Conservation (phyloP, 2,888 invertebrate species). For the Hybos culiciformis region DNA sequence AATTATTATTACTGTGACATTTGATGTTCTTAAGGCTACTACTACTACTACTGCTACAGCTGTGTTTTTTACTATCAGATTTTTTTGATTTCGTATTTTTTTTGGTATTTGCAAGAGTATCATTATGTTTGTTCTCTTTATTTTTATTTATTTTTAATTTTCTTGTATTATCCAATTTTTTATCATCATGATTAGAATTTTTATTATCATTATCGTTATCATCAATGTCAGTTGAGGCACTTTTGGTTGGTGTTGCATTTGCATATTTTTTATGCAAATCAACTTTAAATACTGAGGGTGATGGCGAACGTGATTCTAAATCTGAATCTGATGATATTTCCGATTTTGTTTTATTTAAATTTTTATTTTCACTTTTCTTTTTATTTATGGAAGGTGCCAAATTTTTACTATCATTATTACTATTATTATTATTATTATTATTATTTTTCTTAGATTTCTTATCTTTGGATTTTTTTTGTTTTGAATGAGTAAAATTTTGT, state of each 20-base stretch:
- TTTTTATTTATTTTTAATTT: neutral
- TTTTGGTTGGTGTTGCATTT: constrained; percentile 20
- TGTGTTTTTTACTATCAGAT: too few species aligned
- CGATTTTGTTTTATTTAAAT: neutral
- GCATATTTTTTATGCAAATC: constrained; percentile 37
- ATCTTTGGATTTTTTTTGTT: neutral
- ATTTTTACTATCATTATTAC: neutral
- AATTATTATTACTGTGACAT: neutral
- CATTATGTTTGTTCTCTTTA: neutral
- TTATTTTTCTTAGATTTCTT: constrained; percentile 12
- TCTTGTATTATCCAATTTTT: neutral
- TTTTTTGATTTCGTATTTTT: neutral
- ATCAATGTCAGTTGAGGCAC: constrained; percentile 15
- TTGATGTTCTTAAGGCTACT: neutral
- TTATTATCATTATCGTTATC: constrained; percentile 2
- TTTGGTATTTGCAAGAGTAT: neutral
- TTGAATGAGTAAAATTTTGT: too few species aligned
- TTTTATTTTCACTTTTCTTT: constrained; percentile 3
- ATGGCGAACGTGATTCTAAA: constrained; percentile 29
- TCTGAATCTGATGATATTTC: neutral
- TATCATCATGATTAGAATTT: neutral
- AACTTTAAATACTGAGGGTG: constrained; percentile 30
- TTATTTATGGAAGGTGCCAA: neutral
- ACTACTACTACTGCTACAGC: too few species aligned
- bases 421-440: constrained; percentile 6